Evolutionary conservation across 2,888 invertebrate genomes (phyloP).

Genomic region (Pterobdella sp.): DNA sequence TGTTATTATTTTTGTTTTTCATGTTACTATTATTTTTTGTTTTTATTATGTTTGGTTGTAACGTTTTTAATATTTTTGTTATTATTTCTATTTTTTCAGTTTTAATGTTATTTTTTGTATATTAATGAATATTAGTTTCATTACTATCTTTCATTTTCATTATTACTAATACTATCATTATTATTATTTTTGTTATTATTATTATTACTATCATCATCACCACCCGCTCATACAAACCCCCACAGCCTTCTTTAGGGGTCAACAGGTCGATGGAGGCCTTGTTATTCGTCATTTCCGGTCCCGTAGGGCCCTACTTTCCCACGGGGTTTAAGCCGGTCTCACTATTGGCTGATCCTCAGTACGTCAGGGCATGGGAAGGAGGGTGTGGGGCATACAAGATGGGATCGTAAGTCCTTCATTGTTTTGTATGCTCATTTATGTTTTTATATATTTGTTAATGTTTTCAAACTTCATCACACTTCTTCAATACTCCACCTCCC

Average conservation of each 20-base stretch:
- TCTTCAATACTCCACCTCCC: neutral
- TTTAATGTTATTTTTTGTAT: no score
- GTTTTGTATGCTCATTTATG: neutral
- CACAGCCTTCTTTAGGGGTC: constrained; percentile 88
- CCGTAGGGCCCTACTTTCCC: constrained; percentile 86
- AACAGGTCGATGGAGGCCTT: constrained; percentile 76
- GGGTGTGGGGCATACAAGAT: constrained; percentile 90
- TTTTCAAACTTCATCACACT: neutral
- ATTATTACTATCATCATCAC: no score
- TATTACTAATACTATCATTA: no score
- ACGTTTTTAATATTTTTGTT: no score
- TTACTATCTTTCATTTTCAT: no score
- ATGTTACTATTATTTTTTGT: no score
- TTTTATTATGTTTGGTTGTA: no score
- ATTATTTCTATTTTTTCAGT: no score
- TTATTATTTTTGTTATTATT: no score
- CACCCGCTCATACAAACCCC: no score
- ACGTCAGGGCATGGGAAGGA: constrained; percentile 68
- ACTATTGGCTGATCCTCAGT: constrained; percentile 81
- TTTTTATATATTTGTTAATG: neutral
- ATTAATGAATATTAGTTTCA: no score
- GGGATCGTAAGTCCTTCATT: constrained; percentile 71
- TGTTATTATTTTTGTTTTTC: neutral
- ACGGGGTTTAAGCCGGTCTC: constrained; percentile 66
- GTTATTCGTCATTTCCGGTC: constrained; percentile 80